These are phyloP conservation scores for Hemaris fuciformis DNA, from an alignment of 2,888 invertebrate genomes.

Conservation along the genomic window DNA sequence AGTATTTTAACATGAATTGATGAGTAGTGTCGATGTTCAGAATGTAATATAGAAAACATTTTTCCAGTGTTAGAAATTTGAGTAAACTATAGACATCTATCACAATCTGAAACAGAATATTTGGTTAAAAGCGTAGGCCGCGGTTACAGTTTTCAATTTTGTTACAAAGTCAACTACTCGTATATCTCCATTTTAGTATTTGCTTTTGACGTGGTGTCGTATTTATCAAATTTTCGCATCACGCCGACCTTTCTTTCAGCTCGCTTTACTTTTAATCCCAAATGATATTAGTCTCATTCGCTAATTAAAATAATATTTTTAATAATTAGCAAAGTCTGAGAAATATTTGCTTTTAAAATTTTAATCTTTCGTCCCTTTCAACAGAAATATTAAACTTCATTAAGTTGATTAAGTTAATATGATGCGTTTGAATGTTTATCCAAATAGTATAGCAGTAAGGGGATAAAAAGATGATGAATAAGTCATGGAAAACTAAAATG, in stretches of 20 bases:
- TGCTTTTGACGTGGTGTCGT: not conserved
- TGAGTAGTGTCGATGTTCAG: too few species aligned
- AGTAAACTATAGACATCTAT: not conserved
- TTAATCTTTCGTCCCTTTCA: constrained; percentile 1
- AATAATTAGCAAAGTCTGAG: constrained; percentile 5
- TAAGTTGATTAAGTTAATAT: not conserved
- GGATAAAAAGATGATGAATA: too few species aligned
- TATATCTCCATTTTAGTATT: not conserved
- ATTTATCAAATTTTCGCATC: not conserved
- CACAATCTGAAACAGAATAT: not conserved
- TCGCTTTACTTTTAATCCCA: not conserved
- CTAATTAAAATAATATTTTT: constrained; percentile 24
- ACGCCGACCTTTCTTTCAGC: not conserved
- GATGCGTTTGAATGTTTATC: not conserved
- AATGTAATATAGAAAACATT: too few species aligned
- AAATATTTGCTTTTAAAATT: constrained; percentile 13
- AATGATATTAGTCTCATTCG: constrained; percentile 17
- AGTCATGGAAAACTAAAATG: too few species aligned
- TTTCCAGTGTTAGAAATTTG: not conserved
- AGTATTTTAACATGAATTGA: too few species aligned
- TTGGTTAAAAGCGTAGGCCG: not conserved
- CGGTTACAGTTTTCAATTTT: not conserved
- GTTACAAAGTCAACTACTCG: not conserved
- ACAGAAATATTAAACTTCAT: not conserved
- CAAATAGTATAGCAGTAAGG: not conserved